A percentile compares a stretch with the other conserved stretches of the same genome.
Evolutionary conservation across 2,888 invertebrate genomes (phyloP).

Genomic region (Disparrhopalites patrizii): DNA sequence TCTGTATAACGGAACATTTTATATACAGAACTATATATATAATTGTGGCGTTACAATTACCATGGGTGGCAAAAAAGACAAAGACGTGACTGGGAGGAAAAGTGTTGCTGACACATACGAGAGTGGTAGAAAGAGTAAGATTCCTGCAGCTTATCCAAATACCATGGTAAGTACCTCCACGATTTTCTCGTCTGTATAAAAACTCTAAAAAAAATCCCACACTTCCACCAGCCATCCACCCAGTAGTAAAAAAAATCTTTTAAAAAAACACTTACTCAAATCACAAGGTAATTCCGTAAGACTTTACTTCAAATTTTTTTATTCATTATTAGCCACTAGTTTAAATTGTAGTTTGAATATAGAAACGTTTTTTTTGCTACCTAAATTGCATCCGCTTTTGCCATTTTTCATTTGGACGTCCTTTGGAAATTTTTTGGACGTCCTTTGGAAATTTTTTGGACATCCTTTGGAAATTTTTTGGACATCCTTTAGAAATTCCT

Average conservation of each 20-base stretch:
- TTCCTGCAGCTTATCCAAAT: conserved; percentile 48
- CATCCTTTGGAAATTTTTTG: too few relatives aligned
- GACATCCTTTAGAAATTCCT: too few relatives aligned
- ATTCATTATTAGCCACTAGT: too few relatives aligned
- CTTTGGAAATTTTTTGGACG: too few relatives aligned
- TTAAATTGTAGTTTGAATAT: too few relatives aligned
- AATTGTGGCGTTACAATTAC: not conserved
- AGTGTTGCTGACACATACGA: conserved; percentile 45
- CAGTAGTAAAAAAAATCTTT: conserved; percentile 25
- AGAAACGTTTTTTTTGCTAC: too few relatives aligned
- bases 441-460: too few relatives aligned
- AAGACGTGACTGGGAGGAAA: conserved; percentile 43
- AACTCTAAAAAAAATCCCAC: conserved; percentile 14
- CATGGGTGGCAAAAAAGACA: conserved; percentile 47
- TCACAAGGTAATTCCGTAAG: conserved; percentile 14
- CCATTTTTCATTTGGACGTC: too few relatives aligned
- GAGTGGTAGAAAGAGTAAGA: conserved; percentile 45
- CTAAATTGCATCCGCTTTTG: too few relatives aligned
- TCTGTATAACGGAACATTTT: too few relatives aligned
- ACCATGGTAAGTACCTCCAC: conserved; percentile 45
- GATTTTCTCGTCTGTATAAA: conserved; percentile 20
- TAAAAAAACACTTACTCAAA: conserved; percentile 9
- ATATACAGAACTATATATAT: not conserved
- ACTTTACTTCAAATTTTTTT: not conserved
- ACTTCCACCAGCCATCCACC: conserved; percentile 19